Percentiles rank a stretch among this genome's conserved stretches.
Conservation (phyloP, 1,140 invertebrate species). For the Linepithema humile region DNA sequence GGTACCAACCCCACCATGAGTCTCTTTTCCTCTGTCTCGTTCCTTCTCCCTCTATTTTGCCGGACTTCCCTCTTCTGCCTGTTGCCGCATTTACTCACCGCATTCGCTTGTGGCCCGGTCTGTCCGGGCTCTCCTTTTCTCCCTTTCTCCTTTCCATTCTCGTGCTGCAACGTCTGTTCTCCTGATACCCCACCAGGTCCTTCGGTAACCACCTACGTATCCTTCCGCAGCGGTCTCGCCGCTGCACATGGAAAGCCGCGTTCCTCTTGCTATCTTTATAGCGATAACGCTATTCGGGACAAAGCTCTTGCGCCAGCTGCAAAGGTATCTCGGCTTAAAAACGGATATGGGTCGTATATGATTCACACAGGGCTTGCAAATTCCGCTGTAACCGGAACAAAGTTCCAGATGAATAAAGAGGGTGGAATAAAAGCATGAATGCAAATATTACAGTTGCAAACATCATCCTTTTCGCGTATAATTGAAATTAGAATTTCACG, state of each 20-base stretch:
- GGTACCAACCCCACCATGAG: conserved; percentile 76
- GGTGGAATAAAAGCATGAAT: background rate
- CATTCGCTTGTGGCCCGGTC: conserved; percentile 55
- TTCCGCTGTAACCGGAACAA: conserved; percentile 3
- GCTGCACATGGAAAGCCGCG: background rate
- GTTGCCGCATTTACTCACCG: conserved; percentile 58
- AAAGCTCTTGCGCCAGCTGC: conserved; percentile 20
- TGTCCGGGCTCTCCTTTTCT: conserved; percentile 53
- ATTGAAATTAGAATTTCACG: background rate
- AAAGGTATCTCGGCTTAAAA: conserved; percentile 25
- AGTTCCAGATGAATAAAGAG: conserved; percentile 35
- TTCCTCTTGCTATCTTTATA: conserved; percentile 43
- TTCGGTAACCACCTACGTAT: conserved; percentile 70
- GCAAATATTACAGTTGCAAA: background rate
- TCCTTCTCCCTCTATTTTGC: conserved; percentile 36
- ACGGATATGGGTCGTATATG: conserved; percentile 52
- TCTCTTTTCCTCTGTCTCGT: conserved; percentile 66
- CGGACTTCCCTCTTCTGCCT: conserved; percentile 29
- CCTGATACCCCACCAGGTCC: conserved; percentile 61
- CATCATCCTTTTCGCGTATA: background rate
- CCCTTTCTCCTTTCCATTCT: conserved; percentile 58
- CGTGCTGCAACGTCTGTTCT: conserved; percentile 63
- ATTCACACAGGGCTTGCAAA: conserved; percentile 37
- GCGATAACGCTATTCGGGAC: conserved; percentile 44
- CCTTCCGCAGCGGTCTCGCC: conserved; percentile 56